phyloP scores from a whole-genome alignment of 2,797 vertebrate species.

The Apogon hyalosoma region DNA sequence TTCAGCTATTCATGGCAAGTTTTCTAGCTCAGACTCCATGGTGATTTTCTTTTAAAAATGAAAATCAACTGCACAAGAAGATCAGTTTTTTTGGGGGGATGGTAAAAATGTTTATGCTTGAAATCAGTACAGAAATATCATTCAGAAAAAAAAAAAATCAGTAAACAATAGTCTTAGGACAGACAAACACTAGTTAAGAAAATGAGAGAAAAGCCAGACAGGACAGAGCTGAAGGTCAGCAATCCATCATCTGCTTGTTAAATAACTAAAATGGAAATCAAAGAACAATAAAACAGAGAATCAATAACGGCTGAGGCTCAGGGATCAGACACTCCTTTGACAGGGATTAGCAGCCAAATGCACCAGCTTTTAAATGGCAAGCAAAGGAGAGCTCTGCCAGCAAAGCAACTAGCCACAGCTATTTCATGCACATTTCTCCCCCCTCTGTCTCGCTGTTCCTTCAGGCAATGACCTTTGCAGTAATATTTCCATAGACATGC shows the following conservation, averaged over 20 bases:
- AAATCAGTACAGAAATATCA: constrained; percentile 17
- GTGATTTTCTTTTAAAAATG: constrained; percentile 12
- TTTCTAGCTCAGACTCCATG: constrained; percentile 43
- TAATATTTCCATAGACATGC: constrained; percentile 84
- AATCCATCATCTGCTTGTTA: constrained; percentile 86
- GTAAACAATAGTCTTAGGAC: constrained; percentile 40
- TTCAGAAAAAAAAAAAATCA: constrained; percentile 11
- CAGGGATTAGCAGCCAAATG: constrained; percentile 79
- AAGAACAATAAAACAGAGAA: constrained; percentile 84
- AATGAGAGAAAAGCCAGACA: constrained; percentile 62
- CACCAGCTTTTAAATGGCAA: constrained; percentile 85
- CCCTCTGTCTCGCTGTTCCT: constrained; percentile 71
- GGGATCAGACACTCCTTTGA: constrained; percentile 80
- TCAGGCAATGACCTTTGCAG: constrained; percentile 81
- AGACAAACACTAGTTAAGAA: constrained; percentile 53
- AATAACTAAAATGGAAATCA: constrained; percentile 86
- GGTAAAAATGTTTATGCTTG: constrained; percentile 28
- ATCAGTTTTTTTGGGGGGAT: constrained; percentile 16
- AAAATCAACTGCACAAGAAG: constrained; percentile 10
- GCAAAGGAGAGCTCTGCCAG: constrained; percentile 69
- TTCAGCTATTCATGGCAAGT: constrained; percentile 66
- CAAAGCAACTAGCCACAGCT: constrained; percentile 63
- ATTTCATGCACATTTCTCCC: constrained; percentile 71
- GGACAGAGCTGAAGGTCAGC: constrained; percentile 81
- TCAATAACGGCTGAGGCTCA: constrained; percentile 69